Percentiles rank a stretch among this genome's conserved stretches.
Conservation (phyloP, 2,113 vertebrate species). For the Hiodon alosoides region DNA sequence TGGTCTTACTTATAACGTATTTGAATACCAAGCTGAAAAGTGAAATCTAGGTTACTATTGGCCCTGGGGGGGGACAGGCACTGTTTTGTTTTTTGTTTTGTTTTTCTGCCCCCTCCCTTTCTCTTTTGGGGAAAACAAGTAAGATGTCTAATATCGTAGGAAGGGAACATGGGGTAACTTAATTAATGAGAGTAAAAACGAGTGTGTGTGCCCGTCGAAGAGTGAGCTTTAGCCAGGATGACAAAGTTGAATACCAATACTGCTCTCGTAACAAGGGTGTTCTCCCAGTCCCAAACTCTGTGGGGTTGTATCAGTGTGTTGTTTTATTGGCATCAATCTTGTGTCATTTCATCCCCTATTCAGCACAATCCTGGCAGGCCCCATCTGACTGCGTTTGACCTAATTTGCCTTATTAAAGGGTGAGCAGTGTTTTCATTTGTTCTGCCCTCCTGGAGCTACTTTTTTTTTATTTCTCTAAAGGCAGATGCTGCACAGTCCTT, state of each 20-base stretch:
- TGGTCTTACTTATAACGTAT: conserved; percentile 16
- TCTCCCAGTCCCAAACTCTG: background rate
- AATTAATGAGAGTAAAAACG: conserved; percentile 24
- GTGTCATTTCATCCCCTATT: background rate
- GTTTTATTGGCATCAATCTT: background rate
- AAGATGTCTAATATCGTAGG: background rate
- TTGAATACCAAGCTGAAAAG: conserved; percentile 27
- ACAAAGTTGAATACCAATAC: too few species aligned
- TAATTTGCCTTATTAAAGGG: background rate
- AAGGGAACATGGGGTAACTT: background rate
- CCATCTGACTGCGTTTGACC: conserved; percentile 13
- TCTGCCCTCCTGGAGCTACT: background rate
- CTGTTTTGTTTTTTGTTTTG: conserved; percentile 15
- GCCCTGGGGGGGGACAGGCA: conserved; percentile 28
- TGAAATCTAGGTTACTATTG: conserved; percentile 36
- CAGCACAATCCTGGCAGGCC: background rate
- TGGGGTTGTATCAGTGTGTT: background rate
- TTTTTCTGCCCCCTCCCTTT: background rate
- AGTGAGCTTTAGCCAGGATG: background rate
- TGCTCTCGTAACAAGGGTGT: background rate
- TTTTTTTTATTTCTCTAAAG: background rate
- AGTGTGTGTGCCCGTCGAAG: background rate
- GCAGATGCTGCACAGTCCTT: background rate
- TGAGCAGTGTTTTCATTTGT: background rate
- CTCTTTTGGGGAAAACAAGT: conserved; percentile 16